Evolutionary conservation across 2,888 invertebrate genomes (phyloP).

Genomic region (Xestia c-nigrum): DNA sequence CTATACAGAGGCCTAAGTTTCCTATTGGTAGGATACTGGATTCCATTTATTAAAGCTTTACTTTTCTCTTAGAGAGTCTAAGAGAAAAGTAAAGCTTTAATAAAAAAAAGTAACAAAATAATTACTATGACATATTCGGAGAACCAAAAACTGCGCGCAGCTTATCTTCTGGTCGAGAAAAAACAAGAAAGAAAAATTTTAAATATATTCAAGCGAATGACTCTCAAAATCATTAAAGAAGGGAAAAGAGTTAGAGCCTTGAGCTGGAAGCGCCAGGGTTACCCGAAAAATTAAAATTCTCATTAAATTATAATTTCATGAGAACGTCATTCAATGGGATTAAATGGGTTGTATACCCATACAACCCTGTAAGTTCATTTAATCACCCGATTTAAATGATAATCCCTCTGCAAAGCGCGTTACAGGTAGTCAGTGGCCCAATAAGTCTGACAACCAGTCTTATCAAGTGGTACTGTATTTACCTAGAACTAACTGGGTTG

Average conservation of each 20-base stretch:
- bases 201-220: background rate
- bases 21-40: background rate
- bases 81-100: background rate
- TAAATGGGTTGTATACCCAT: too few relatives aligned
- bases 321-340: background rate
- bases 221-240: background rate
- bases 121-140: background rate
- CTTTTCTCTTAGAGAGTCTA: too few relatives aligned
- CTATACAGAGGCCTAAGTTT: background rate
- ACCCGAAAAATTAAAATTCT: background rate
- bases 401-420: background rate
- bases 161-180: background rate
- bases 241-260: constrained; percentile 9
- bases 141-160: background rate
- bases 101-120: background rate
- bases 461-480: too few relatives aligned
- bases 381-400: background rate
- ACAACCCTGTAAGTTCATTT: too few relatives aligned
- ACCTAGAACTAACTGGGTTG: too few relatives aligned
- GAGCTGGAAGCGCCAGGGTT: too few relatives aligned
- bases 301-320: background rate
- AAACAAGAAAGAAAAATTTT: background rate
- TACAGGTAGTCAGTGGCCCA: too few relatives aligned
- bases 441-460: too few relatives aligned
- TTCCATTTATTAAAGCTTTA: too few relatives aligned